Percentiles rank a stretch among this genome's conserved stretches.
phyloP scores from a whole-genome alignment of 2,113 vertebrate species.

The Fulica atra region DNA sequence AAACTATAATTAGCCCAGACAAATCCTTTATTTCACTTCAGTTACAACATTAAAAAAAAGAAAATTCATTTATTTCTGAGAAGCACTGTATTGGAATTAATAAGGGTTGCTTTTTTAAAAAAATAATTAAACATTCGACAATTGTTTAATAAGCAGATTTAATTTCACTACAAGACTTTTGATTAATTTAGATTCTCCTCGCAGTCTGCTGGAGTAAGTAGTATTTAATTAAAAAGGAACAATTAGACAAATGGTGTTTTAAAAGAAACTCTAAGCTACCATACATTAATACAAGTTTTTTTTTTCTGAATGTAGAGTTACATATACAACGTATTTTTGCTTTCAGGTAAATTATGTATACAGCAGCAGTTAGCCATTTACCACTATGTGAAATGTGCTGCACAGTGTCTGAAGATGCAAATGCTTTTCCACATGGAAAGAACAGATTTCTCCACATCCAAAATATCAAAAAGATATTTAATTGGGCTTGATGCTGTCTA shows the following conservation, averaged over 20 bases:
- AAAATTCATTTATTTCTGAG: not conserved
- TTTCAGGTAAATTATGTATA: not conserved
- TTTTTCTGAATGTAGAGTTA: not conserved
- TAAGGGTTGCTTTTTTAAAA: not conserved
- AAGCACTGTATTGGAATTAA: not conserved
- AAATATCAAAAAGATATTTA: not conserved
- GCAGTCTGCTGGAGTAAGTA: not conserved
- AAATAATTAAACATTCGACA: not conserved
- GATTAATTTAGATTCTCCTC: constrained; percentile 8
- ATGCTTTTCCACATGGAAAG: not conserved
- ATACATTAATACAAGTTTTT: not conserved
- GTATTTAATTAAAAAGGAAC: constrained; percentile 6
- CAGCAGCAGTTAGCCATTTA: not conserved
- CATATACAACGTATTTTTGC: not conserved
- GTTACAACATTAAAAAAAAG: not conserved
- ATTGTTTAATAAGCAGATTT: not conserved
- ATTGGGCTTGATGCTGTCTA: not conserved
- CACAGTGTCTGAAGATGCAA: not conserved
- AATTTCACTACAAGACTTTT: not conserved
- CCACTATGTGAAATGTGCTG: not conserved
- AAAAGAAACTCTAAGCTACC: not conserved
- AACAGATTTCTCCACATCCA: not conserved
- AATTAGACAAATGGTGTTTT: not conserved
- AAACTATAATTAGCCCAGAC: not conserved
- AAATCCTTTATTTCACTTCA: not conserved